phyloP scores from a whole-genome alignment of 2,888 invertebrate genomes.

The Zygaena filipendulae region DNA sequence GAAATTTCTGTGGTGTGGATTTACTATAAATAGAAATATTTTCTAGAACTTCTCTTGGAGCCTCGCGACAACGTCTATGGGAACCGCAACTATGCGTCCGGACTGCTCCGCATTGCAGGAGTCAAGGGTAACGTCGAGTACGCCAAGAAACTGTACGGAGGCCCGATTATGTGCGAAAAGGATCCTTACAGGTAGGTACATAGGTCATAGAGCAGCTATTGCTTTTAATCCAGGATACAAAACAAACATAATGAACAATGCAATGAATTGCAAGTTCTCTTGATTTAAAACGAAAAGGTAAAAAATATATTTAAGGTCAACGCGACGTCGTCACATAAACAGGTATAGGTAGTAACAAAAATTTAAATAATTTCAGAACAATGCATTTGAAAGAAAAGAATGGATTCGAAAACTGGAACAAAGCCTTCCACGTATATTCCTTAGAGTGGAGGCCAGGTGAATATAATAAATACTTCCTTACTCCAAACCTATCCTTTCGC shows the following conservation, averaged over 20 bases:
- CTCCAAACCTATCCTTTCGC: no score
- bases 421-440: slow-evolving; percentile 75
- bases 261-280: no score
- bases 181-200: slow-evolving; percentile 55
- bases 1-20: no score
- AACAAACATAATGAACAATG: no score
- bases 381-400: slow-evolving; percentile 33
- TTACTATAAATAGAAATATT: no score
- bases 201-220: no score
- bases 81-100: slow-evolving; percentile 67
- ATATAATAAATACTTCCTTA: no score
- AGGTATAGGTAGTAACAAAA: no score
- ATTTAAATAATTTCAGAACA: slow-evolving; percentile 36
- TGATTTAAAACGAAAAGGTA: no score
- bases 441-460: slow-evolving; percentile 74
- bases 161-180: slow-evolving; percentile 37
- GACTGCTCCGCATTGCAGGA: slow-evolving; percentile 78
- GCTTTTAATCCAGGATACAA: no score
- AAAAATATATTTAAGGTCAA: background rate
- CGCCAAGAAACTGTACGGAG: slow-evolving; percentile 40
- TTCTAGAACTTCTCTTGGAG: slow-evolving; percentile 72
- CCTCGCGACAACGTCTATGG: slow-evolving; percentile 74
- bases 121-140: slow-evolving; percentile 71
- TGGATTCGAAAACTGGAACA: slow-evolving; percentile 55
- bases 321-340: no score